A percentile compares a stretch with the other conserved stretches of the same genome.
These are phyloP conservation scores for Acanthurus tractus DNA, from an alignment of 2,797 vertebrate genomes.

Conservation along the genomic window DNA sequence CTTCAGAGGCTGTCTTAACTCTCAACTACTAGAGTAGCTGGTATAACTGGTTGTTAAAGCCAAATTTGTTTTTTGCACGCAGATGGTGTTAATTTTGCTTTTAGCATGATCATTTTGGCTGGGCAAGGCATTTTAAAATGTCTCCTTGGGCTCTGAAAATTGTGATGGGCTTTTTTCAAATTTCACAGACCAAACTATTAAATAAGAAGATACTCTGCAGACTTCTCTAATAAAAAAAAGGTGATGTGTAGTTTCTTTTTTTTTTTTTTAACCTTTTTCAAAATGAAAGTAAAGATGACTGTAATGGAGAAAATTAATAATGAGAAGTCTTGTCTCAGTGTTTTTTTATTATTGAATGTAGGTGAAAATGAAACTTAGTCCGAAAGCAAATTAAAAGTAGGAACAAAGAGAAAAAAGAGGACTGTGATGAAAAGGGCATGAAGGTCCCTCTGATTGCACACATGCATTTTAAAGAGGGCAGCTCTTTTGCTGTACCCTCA, in stretches of 20 bases:
- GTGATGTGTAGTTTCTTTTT: too few relatives aligned
- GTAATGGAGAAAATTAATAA: neutral
- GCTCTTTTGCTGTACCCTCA: conserved; percentile 55
- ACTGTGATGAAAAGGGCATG: conserved; percentile 48
- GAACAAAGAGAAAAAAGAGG: conserved; percentile 15
- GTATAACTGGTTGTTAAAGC: neutral
- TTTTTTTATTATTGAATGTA: neutral
- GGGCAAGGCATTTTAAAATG: too few relatives aligned
- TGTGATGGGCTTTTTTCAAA: neutral
- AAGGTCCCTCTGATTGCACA: conserved; percentile 60
- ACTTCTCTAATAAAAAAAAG: neutral
- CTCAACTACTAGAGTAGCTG: neutral
- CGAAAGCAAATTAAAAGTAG: conserved; percentile 19
- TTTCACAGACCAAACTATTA: neutral
- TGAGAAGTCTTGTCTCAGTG: neutral
- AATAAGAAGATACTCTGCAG: neutral
- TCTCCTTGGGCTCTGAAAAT: too few relatives aligned
- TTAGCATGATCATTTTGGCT: too few relatives aligned
- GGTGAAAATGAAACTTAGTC: conserved; percentile 33
- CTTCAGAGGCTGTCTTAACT: neutral
- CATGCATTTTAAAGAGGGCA: conserved; percentile 78
- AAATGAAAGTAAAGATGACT: neutral
- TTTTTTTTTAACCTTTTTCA: neutral
- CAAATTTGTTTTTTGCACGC: neutral
- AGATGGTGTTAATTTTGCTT: neutral